A percentile compares a stretch with the other conserved stretches of the same genome.
These are phyloP conservation scores for Cairina moschata DNA, from an alignment of 2,113 vertebrate species.

Conservation along the genomic window DNA sequence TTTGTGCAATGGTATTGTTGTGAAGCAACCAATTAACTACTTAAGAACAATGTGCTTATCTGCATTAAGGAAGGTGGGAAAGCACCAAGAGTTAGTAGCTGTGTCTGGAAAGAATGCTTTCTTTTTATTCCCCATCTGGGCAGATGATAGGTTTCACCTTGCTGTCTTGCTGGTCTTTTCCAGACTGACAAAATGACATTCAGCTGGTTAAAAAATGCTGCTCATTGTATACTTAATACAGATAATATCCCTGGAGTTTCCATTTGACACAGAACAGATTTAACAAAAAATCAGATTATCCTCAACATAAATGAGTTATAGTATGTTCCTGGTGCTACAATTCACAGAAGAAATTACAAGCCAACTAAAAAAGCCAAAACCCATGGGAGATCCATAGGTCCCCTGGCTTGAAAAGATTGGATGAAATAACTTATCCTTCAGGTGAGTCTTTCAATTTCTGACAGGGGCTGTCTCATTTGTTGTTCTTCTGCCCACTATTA, in stretches of 20 bases:
- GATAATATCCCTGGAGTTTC: not conserved
- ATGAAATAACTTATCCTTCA: not conserved
- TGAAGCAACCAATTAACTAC: not conserved
- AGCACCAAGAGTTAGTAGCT: not conserved
- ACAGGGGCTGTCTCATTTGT: not conserved
- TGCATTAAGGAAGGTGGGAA: not conserved
- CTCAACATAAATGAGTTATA: not conserved
- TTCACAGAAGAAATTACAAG: not conserved
- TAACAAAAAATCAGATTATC: conserved; percentile 14
- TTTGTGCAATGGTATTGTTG: not conserved
- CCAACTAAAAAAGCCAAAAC: not conserved
- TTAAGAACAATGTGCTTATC: not conserved
- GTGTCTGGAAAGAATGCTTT: not conserved
- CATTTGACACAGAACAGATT: not conserved
- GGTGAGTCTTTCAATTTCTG: not conserved
- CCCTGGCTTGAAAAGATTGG: not conserved
- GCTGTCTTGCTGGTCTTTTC: not conserved
- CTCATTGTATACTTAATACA: not conserved
- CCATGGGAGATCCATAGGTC: not conserved
- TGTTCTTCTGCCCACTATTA: not conserved
- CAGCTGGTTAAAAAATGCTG: conserved; percentile 14
- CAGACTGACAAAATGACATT: conserved; percentile 9
- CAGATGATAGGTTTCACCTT: not conserved
- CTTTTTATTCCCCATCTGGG: not conserved
- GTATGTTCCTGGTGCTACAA: not conserved